Conservation (phyloP, 2,888 invertebrate species). For the Trichacis sp. region DNA sequence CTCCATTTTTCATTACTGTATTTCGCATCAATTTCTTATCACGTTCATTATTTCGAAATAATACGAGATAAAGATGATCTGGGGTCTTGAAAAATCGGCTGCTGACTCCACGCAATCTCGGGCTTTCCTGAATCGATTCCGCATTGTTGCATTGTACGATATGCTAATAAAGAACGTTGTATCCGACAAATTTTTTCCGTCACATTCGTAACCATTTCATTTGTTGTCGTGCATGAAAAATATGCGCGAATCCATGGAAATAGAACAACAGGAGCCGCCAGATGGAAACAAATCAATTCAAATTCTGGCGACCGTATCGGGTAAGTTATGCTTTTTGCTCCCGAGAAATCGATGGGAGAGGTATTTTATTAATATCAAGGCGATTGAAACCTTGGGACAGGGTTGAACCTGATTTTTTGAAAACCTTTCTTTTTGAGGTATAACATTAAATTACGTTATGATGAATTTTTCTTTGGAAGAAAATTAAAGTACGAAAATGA, state of each 20-base stretch:
- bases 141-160: no score
- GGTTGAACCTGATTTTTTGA: no score
- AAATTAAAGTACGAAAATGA: no score
- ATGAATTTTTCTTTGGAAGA: no score
- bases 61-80: background rate
- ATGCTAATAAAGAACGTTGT: background rate
- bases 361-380: background rate
- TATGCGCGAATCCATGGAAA: background rate
- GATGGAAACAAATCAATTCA: slow-evolving; percentile 1
- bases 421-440: no score
- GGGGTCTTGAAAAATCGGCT: background rate
- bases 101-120: no score
- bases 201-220: background rate
- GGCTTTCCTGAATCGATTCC: no score
- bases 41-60: background rate
- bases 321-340: background rate
- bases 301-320: background rate
- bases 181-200: no score
- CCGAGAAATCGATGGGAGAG: background rate
- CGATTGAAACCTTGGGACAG: no score
- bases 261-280: slow-evolving; percentile 1
- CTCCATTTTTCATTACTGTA: no score
- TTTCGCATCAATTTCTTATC: background rate
- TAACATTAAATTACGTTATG: no score
- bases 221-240: background rate